Base-by-base conservation (phyloP, 2,113 vertebrate genomes). In the Neofelis nebulosa region DNA sequence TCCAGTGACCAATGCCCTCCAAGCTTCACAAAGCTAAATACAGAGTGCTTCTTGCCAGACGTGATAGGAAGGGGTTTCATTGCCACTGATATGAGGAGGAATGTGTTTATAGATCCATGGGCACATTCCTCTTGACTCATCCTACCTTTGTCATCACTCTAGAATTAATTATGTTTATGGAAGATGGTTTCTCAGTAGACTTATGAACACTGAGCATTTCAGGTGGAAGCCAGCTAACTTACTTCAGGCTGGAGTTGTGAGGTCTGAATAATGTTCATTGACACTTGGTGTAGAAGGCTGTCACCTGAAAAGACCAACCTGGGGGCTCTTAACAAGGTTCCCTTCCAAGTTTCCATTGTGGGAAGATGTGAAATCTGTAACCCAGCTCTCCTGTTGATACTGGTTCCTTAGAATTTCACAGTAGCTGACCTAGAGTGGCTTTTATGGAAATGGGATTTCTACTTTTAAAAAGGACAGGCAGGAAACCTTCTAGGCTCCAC, bases 1-100 rank as follows among this genome's bases (percentile, higher is more conserved):
- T 93, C 94, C 23, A 36, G 81, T 65, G 96, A 13, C 87, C 92
- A 82, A 21, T 89, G 63, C 52, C 88, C 86, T n/a, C 27, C 31
- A 33, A 45, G 71, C 79, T 38, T 87, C 80, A 25, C 9, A 31
- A 25, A 71, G 79, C 92, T 81, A 38, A 89, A 19, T 0, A 33
- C 23, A 90, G 23, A 48, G 3, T n/a, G 33, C 63, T 63, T 92
- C 89, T 61, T 84, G 68, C 36, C 68, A 2, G 36, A 71, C 6
- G 7, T 3, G 23, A 0, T 2, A 61, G 12, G 61, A 74, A 33
- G 81, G 71, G 0, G 3, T 18, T 83, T 25, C 48, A 33, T 57
- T 38, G 14, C 25, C 45, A 52, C 33, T 18, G 7, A 52, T 7
- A 11, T 3, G 88, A 29, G 38, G 63, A 97, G 50, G 25, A 66